Conservation (phyloP, 1,140 invertebrate genomes). For the Pantala flavescens region DNA sequence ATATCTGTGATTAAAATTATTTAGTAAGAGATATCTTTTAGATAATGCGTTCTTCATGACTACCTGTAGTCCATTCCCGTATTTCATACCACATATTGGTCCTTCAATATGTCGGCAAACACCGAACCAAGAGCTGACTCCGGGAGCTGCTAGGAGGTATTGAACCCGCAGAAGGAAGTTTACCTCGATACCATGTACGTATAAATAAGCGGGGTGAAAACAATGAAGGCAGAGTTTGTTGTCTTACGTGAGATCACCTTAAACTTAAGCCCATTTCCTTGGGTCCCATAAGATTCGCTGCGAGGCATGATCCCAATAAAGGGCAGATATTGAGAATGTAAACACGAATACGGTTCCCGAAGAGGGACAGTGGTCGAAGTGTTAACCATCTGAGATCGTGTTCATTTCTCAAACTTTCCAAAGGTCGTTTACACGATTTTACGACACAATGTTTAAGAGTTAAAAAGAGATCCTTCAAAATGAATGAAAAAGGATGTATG, state of each 20-base stretch:
- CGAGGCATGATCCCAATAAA: background rate
- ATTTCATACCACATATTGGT: too few relatives aligned
- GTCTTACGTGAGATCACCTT: background rate
- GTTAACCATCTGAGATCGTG: background rate
- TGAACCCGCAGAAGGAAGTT: too few relatives aligned
- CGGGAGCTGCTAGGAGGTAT: too few relatives aligned
- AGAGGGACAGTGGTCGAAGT: background rate
- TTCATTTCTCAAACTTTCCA: background rate
- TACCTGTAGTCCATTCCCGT: too few relatives aligned
- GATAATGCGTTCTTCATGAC: background rate
- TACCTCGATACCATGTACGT: background rate
- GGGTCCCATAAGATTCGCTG: background rate
- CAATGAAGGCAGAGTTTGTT: background rate
- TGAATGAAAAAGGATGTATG: too few relatives aligned
- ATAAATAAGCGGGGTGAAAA: background rate
- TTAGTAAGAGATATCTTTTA: background rate
- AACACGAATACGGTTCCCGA: background rate
- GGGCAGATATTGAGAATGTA: background rate
- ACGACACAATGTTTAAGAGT: too few relatives aligned
- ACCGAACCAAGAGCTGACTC: background rate
- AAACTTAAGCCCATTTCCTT: constrained; percentile 9
- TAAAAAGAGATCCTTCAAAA: too few relatives aligned
- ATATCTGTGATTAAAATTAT: too few relatives aligned
- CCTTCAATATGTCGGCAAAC: background rate
- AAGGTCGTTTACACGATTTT: too few relatives aligned